Base-by-base conservation (phyloP, 2,113 vertebrate genomes). In the Vidua macroura region DNA sequence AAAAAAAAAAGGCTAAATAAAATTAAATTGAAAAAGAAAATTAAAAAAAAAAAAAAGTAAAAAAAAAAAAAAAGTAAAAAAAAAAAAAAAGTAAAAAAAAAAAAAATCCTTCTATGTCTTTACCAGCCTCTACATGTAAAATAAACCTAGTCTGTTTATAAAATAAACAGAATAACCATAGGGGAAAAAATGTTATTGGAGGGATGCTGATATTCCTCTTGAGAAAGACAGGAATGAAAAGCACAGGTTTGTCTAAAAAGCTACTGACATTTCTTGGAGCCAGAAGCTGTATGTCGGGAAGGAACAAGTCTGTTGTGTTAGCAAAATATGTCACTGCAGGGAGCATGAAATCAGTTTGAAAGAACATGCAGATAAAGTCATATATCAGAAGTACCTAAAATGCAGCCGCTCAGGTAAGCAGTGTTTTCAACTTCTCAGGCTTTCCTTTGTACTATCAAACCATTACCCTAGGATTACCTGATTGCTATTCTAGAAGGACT, bases 221-320 rank as follows among this genome's bases (percentile, higher is more conserved):
- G 56, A 91, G 83, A 94, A 95, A 96, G 79, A 93, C 44, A 90
- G 48, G 85, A 93, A 94, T 86, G 88, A 95, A 95, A 96, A 93
- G 72, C 44, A 83, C 79, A 95, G 88, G 90, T 92, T 92, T 95
- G 88, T 92, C 94, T 95, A 75, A 96, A 96, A 95, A 84, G 68
- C 85, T 83, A 74, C 93, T 96, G 94, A 95, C 92, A 93, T 96
- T 96, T 95, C 76, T 84, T 94, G 83, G 76, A 96, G 88, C 87
- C 90, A 95, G 91, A 95, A 96, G 92, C 87, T 81, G 68, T 80
- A 94, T 72, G 79, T 93, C 58, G 0, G 76, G 79, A 94, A 95
- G 76, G 93, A 96, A 93, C 68, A 94, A 90, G 87, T 95, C 92
- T 95, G 94, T 94, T 92, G 56, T 95, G 94, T 94, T 96, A 96